Evolutionary conservation across 2,888 invertebrate genomes (phyloP), one percentile per base, ranked within the genome.

Genomic region (Epirrhoe tristata): DNA sequence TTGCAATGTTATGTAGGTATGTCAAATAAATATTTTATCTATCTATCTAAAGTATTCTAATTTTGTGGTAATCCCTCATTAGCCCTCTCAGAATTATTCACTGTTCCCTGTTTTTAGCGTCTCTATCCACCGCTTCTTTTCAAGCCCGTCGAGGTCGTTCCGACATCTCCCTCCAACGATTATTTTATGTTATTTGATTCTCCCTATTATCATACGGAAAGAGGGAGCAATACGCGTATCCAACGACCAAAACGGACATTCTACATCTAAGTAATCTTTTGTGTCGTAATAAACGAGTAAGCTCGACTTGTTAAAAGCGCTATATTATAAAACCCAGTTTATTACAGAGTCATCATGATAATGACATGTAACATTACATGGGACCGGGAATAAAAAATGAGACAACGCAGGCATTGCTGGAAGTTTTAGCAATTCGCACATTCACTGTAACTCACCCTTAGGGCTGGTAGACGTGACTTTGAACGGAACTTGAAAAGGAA

Each of bases 341-440:
- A 58, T 60, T 36, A 51, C 31, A 8, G 61, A 51, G 12, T 24
- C 60, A 53, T 63, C 57, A 58, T 31, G 39, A 58, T 58, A 64
- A 61, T 58, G 58, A 58, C 61, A 54, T 31, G 36, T 56, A 63
- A 52, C 56, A 50, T 59, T 36, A 63, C 62, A 58, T 51, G 24
- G 56, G 24, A 52, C 59, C 58, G 69, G 70, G 66, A 74, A 74
- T 74, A 74, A 71, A 72, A 66, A 74, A 74, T 71, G 65, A 74
- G 68, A 59, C 68, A 61, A 66, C 68, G 66, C 67, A 56, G 66
- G 58, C 63, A 52, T 60, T 66, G 56, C 59, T 32, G 67, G 71
- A 66, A 66, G 63, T 66, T 67, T 50, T 52, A 60, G 67, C 71
- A 65, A 67, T 70, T 63, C 66, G 63, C 65, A 69, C 66, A 65